A percentile compares a stretch with the other conserved stretches of the same genome.
Evolutionary conservation across 2,888 invertebrate genomes (phyloP).

Genomic region (Melitaea athalia): DNA sequence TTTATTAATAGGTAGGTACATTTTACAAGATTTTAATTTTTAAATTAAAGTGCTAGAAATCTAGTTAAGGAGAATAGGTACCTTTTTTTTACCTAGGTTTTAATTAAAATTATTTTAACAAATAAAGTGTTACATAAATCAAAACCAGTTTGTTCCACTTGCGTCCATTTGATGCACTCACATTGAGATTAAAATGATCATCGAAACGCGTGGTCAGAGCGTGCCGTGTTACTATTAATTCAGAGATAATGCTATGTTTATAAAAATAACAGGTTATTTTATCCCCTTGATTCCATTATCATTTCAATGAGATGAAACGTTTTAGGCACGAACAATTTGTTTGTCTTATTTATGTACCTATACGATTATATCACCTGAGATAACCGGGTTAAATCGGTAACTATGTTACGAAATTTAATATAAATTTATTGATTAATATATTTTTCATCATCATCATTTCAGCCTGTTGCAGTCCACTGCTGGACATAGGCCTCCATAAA

Average conservation of each 20-base stretch:
- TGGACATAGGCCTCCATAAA: too few relatives aligned
- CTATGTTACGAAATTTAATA: background rate
- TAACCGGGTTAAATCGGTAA: background rate
- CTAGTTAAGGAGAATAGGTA: too few relatives aligned
- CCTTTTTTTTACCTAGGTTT: too few relatives aligned
- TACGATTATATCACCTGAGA: conserved; percentile 2
- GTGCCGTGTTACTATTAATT: conserved; percentile 20
- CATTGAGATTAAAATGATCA: conserved; percentile 7
- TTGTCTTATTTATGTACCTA: background rate
- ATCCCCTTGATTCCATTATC: conserved; percentile 33
- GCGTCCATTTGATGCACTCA: conserved; percentile 8
- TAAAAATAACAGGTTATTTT: conserved; percentile 12
- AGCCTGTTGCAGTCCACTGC: too few relatives aligned
- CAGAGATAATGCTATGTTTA: conserved; percentile 3
- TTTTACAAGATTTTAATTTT: too few relatives aligned
- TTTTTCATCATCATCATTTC: too few relatives aligned
- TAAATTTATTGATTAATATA: background rate
- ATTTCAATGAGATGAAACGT: conserved; percentile 42
- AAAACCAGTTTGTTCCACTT: conserved; percentile 17
- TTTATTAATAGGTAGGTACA: too few relatives aligned
- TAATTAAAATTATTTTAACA: background rate
- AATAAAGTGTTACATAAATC: background rate
- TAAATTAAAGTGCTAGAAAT: too few relatives aligned
- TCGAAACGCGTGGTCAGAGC: conserved; percentile 26
- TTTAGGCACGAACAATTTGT: conserved; percentile 13